Base-by-base conservation (phyloP, 2,113 vertebrate genomes). In the Chelonoidis abingdonii region DNA sequence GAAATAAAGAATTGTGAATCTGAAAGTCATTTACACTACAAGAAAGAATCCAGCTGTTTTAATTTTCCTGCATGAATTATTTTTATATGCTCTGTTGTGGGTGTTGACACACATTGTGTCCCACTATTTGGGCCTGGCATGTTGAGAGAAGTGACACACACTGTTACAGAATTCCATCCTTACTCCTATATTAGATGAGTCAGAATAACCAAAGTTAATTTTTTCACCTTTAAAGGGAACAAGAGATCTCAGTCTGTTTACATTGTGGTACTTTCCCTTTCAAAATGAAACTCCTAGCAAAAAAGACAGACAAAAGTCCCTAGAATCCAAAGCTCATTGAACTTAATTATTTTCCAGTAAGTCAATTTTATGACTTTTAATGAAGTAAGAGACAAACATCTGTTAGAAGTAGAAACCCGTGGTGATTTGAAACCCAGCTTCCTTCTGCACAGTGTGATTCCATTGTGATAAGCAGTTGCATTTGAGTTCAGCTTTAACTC, bases 401-500 rank as follows among this genome's bases (percentile, higher is more conserved):
- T 79, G 7, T 57, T 91, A 72, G 31, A n/a, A 83, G 31, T 56
- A 44, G 38, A 85, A 92, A 0, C 6, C 3, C 2, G 0, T 4
- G 52, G 5, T 62, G 10, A 83, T 27, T 78, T 52, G 57, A 54
- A 86, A 38, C 11, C 4, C 25, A 9, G 7, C 27, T 88, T 95
- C 9, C 88, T 95, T 87, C 38, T 17, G 22, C 3, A 13, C 50
- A 4, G 57, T 57, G n/a, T 92, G 14, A 88, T 69, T 19, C 31
- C 56, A 22, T 14, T 78, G 11, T 49, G 41, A 75, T 81, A 54
- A 94, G 47, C 96, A 93, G 7, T 53, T 92, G 12, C 16, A 31
- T 86, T 84, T 80, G 90, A 56, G 21, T 78, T 59, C 86, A 65
- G 47, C 81, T 91, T 92, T 95, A 94, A 86, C 52, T 83, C 80